Evolutionary conservation across 64 coral and sea anemone species (phyloP).

Genomic region (Exaiptasia diaphana): DNA sequence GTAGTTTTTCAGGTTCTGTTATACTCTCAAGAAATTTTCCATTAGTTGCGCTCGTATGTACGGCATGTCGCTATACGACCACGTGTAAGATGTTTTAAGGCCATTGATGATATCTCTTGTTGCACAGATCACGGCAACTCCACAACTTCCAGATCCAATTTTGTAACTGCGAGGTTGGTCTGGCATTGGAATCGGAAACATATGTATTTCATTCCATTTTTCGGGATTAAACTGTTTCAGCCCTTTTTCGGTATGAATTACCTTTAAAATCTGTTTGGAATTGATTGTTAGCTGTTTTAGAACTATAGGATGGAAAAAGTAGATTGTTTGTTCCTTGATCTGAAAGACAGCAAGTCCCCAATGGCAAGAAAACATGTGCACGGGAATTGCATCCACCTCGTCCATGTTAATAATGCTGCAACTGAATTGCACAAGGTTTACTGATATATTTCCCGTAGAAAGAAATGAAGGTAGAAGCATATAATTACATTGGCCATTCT

Average conservation of each 20-base stretch:
- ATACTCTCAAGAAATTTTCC: neutral
- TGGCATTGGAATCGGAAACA: neutral
- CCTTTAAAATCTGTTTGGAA: neutral
- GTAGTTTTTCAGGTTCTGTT: too few relatives aligned
- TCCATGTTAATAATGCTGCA: neutral
- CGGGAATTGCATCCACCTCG: neutral
- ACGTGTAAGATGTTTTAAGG: neutral
- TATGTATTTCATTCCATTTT: neutral
- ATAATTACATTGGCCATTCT: neutral
- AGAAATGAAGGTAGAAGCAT: constrained; percentile 9
- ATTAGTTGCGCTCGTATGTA: neutral
- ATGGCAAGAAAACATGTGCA: neutral
- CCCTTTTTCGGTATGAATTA: neutral
- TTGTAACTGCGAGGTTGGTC: constrained; percentile 7
- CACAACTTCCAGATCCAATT: neutral
- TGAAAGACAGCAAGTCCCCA: constrained; percentile 7
- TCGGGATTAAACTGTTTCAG: neutral
- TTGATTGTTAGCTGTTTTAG: neutral
- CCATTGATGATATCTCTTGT: neutral
- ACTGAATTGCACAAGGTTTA: neutral
- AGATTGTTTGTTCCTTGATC: neutral
- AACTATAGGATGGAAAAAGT: neutral
- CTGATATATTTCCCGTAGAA: neutral
- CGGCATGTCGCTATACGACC: neutral
- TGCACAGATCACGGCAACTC: neutral